Conservation (phyloP, 2,797 vertebrate species). For the Tachyglossus aculeatus region DNA sequence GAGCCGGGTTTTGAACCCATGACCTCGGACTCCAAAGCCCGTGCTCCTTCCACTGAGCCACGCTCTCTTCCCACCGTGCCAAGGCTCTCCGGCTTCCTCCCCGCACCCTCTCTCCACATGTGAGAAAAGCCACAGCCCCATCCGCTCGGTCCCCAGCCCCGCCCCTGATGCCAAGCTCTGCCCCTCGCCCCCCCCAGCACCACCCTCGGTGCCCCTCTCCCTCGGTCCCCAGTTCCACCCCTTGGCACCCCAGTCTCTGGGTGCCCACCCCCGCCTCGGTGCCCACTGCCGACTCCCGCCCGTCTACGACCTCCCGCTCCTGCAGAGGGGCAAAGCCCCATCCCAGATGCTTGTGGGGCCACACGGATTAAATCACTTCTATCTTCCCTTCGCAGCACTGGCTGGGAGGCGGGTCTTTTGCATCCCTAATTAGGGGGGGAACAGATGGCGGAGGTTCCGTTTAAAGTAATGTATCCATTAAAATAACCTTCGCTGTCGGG, state of each 20-base stretch:
- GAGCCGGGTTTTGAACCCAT: too few species aligned
- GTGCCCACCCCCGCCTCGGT: background rate
- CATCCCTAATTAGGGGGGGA: constrained; percentile 80
- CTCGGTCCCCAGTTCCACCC: background rate
- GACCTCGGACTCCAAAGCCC: too few species aligned
- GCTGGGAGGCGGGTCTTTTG: constrained; percentile 74
- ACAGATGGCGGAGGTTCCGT: constrained; percentile 79
- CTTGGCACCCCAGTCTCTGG: background rate
- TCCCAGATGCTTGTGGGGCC: background rate
- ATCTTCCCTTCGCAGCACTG: constrained; percentile 71
- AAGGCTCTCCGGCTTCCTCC: too few species aligned
- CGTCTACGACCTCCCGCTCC: constrained; percentile 41
- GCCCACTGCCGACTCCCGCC: too few species aligned
- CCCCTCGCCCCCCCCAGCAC: background rate
- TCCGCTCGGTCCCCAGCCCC: too few species aligned
- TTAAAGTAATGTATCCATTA: constrained; percentile 82
- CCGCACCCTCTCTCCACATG: too few species aligned
- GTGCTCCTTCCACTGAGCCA: too few species aligned
- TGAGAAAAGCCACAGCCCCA: too few species aligned
- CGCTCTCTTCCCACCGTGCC: too few species aligned
- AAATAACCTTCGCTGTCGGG: constrained; percentile 80
- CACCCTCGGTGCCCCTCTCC: background rate
- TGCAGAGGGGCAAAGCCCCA: background rate
- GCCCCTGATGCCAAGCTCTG: background rate
- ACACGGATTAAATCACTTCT: constrained; percentile 76